phyloP scores from a whole-genome alignment of 1,140 invertebrate genomes.

The Diuraphis noxia region DNA sequence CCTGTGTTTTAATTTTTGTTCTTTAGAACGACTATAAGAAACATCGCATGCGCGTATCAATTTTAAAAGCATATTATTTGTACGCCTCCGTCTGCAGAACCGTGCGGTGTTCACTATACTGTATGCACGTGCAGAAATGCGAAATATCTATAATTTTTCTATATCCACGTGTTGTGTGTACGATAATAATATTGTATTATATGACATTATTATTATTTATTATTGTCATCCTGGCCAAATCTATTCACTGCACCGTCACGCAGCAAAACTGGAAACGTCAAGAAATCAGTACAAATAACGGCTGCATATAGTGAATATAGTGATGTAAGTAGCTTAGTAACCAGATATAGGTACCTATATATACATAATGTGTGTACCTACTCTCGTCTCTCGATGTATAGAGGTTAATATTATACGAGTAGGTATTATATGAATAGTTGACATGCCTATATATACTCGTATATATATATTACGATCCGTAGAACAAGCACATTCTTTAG shows the following conservation, averaged over 20 bases:
- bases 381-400: neutral
- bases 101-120: neutral
- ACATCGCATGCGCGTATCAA: neutral
- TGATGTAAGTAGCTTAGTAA: neutral
- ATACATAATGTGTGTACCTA: neutral
- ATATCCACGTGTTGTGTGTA: too few relatives aligned
- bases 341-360: too few relatives aligned
- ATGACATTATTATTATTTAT: neutral
- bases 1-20: neutral
- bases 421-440: neutral
- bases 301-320: neutral
- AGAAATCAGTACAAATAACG: neutral
- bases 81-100: neutral
- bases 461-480: neutral
- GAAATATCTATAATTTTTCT: neutral
- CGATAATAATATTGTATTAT: neutral
- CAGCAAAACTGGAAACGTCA: neutral
- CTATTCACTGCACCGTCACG: too few relatives aligned
- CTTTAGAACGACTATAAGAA: neutral
- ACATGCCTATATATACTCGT: neutral
- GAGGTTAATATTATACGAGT: neutral
- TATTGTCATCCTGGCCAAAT: neutral
- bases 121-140: neutral
- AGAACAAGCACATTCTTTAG: neutral
- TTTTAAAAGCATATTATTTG: neutral